Conservation (phyloP, 1,140 invertebrate genomes). For the Drosophila sproati region DNA sequence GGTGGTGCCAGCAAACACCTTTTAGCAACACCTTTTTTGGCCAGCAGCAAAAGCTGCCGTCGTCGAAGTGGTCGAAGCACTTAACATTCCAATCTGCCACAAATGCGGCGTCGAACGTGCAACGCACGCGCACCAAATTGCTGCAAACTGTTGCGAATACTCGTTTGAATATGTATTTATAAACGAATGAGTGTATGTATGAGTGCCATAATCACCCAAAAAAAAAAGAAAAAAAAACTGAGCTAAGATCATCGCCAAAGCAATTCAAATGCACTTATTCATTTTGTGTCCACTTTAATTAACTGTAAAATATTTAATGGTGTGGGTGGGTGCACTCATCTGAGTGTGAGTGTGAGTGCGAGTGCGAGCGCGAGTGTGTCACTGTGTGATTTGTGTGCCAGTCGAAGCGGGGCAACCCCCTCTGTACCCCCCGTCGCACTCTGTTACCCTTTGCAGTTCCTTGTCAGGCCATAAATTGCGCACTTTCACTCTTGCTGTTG, state of each 20-base stretch:
- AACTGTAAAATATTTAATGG: constrained; percentile 25
- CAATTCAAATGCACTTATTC: constrained; percentile 10
- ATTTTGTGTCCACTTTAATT: constrained; percentile 23
- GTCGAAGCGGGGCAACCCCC: not conserved
- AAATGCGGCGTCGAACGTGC: constrained; percentile 58
- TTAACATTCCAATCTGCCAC: constrained; percentile 31
- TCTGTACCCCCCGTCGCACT: not conserved
- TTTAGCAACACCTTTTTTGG: constrained; percentile 12
- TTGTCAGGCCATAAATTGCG: constrained; percentile 48
- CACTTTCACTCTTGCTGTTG: constrained; percentile 48
- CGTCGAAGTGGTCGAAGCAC: constrained; percentile 29
- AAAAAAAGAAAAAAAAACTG: too few relatives aligned
- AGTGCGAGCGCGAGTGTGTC: not conserved
- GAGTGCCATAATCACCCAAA: too few relatives aligned
- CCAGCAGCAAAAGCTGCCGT: constrained; percentile 3
- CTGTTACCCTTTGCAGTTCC: constrained; percentile 15
- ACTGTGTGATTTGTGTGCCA: constrained; percentile 23
- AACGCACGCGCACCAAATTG: constrained; percentile 72
- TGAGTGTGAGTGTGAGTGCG: constrained; percentile 1
- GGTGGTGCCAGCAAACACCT: constrained; percentile 3
- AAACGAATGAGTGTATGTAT: too few relatives aligned
- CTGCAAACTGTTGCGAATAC: constrained; percentile 6
- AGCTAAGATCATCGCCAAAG: not conserved
- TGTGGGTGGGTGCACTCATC: not conserved
- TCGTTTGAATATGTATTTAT: too few relatives aligned